phyloP scores from a whole-genome alignment of 2,113 vertebrate species.

The Cololabis saira region DNA sequence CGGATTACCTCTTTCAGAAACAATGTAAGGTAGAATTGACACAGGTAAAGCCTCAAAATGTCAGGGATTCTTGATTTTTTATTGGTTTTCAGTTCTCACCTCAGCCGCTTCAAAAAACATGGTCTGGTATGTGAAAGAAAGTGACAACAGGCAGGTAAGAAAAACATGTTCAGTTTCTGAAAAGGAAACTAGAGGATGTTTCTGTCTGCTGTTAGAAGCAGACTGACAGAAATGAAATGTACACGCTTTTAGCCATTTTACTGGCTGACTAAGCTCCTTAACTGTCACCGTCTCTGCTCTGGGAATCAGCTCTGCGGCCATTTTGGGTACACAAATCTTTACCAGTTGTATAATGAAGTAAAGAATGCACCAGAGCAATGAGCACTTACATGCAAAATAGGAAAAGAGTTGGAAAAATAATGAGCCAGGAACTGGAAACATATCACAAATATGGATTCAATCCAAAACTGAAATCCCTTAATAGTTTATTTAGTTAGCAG shows the following conservation, averaged over 20 bases:
- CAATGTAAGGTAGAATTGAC: constrained; percentile 57
- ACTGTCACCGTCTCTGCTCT: neutral
- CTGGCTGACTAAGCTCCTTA: neutral
- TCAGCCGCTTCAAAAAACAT: constrained; percentile 13
- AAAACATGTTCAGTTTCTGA: constrained; percentile 25
- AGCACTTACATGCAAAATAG: too few relatives aligned
- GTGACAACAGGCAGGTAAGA: constrained; percentile 1
- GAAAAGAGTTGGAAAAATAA: too few relatives aligned
- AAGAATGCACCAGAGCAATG: too few relatives aligned
- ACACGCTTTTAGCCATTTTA: constrained; percentile 10
- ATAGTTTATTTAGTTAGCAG: too few relatives aligned
- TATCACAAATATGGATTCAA: too few relatives aligned
- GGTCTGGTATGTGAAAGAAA: constrained; percentile 41
- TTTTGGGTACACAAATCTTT: too few relatives aligned
- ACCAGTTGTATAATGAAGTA: too few relatives aligned
- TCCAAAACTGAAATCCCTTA: too few relatives aligned
- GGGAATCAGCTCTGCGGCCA: too few relatives aligned
- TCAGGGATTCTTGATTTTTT: constrained; percentile 65
- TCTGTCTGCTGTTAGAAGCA: constrained; percentile 13
- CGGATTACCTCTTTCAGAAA: constrained; percentile 73
- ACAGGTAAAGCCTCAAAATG: constrained; percentile 71
- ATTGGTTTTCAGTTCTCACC: constrained; percentile 60
- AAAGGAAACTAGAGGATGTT: constrained; percentile 12
- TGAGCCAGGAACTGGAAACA: too few relatives aligned
- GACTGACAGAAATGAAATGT: constrained; percentile 1